These are phyloP conservation scores for Dicaeum eximium DNA, from an alignment of 2,113 vertebrate species.

Conservation along the genomic window DNA sequence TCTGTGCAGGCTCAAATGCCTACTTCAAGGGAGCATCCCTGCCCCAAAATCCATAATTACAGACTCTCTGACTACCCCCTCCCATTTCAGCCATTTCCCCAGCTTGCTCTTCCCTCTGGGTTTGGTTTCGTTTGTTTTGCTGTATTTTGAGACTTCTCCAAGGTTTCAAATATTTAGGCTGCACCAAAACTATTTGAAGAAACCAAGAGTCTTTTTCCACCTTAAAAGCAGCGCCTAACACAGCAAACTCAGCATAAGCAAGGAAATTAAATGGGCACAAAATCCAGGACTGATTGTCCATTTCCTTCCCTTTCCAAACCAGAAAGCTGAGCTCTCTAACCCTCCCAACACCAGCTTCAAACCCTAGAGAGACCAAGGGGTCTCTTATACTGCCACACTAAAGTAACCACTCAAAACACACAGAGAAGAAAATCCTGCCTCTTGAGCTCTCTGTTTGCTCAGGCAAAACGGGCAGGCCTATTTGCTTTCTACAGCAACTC, in stretches of 20 bases:
- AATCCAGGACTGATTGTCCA: neutral
- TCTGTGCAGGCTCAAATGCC: neutral
- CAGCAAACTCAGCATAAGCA: slow-evolving; percentile 35
- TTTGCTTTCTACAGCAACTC: neutral
- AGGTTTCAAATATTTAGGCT: slow-evolving; percentile 23
- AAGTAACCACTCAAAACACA: slow-evolving; percentile 32
- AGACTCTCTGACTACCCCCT: neutral
- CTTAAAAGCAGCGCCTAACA: slow-evolving; percentile 22
- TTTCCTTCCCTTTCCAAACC: slow-evolving; percentile 48
- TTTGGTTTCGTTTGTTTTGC: slow-evolving; percentile 32
- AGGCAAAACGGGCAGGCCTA: neutral
- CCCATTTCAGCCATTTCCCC: slow-evolving; percentile 10
- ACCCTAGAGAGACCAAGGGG: neutral
- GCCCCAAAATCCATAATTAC: neutral
- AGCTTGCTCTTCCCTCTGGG: neutral
- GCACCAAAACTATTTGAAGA: slow-evolving; percentile 37
- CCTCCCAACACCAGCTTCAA: neutral
- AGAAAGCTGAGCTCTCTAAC: slow-evolving; percentile 11
- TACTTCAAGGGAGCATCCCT: neutral
- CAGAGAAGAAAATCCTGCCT: neutral
- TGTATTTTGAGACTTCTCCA: slow-evolving; percentile 25
- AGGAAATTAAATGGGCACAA: slow-evolving; percentile 27
- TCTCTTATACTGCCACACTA: neutral
- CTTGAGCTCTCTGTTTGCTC: neutral
- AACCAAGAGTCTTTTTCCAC: slow-evolving; percentile 44